These are phyloP conservation scores for Notocelia uddmanniana DNA, from an alignment of 2,888 invertebrate species.

Conservation along the genomic window DNA sequence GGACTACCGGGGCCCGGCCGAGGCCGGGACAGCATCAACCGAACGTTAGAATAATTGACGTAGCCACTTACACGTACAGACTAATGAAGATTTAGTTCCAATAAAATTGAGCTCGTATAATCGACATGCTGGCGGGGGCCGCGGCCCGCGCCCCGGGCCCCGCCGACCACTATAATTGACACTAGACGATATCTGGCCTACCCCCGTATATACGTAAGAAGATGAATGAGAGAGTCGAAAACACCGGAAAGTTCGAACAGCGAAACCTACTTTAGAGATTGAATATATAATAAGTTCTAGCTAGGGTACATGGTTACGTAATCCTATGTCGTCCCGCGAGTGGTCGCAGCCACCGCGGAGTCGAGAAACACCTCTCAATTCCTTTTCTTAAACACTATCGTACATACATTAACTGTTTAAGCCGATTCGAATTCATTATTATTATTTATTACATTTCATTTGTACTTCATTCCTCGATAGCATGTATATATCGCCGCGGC, in stretches of 20 bases:
- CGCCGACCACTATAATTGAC: constrained; percentile 73
- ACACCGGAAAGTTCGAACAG: constrained; percentile 77
- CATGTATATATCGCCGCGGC: constrained; percentile 51
- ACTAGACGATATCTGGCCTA: constrained; percentile 79
- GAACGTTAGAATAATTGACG: constrained; percentile 77
- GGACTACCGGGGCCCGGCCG: constrained; percentile 23
- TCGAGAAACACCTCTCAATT: constrained; percentile 67
- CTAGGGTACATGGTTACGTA: constrained; percentile 68
- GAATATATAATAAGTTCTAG: constrained; percentile 78
- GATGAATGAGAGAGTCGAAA: constrained; percentile 75
- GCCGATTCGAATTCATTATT: constrained; percentile 72
- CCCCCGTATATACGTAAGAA: constrained; percentile 72
- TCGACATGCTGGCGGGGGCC: constrained; percentile 68
- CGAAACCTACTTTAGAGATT: constrained; percentile 78
- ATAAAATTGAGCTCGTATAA: constrained; percentile 84
- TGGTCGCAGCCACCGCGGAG: constrained; percentile 13
- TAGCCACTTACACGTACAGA: constrained; percentile 78
- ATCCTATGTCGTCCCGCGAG: constrained; percentile 38
- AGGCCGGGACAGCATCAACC: constrained; percentile 41
- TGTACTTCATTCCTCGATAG: constrained; percentile 77
- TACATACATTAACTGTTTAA: constrained; percentile 68
- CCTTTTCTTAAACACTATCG: constrained; percentile 76
- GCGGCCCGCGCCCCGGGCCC: neutral
- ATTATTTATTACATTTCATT: constrained; percentile 73
- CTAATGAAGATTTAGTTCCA: constrained; percentile 72